Percentiles rank a stretch among this genome's conserved stretches.
These are phyloP conservation scores for Andricus curvator DNA, from an alignment of 2,888 invertebrate genomes.

Conservation along the genomic window DNA sequence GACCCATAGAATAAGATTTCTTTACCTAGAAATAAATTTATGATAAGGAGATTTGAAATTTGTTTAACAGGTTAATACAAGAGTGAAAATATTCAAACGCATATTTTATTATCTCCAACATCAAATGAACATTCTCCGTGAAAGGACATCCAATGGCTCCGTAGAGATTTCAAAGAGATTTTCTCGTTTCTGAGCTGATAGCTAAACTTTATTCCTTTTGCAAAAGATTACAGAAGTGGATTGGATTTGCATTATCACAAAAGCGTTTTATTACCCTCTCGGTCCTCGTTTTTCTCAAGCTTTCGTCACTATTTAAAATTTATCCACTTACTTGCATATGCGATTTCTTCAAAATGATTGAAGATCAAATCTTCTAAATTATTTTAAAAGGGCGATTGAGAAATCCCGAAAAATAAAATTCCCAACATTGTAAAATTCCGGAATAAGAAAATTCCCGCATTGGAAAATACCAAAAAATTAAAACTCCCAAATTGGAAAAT, in stretches of 20 bases:
- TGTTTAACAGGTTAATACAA: not conserved
- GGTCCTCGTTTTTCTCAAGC: not conserved
- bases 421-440: too few species aligned
- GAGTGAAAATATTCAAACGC: not conserved
- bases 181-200: not conserved
- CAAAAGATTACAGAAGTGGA: not conserved
- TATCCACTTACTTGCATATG: not conserved
- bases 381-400: not conserved
- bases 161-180: not conserved
- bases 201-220: not conserved
- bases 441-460: too few species aligned
- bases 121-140: not conserved
- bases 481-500: too few species aligned
- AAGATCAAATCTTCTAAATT: not conserved
- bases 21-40: too few species aligned
- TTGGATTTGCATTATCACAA: not conserved
- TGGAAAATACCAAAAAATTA: too few species aligned
- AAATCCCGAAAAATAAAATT: too few species aligned
- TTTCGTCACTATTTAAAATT: not conserved
- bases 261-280: not conserved
- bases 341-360: not conserved
- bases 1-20: too few species aligned
- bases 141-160: not conserved
- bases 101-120: not conserved
- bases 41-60: too few species aligned